Percentiles rank a stretch among this genome's conserved stretches.
Conservation (phyloP, 2,888 invertebrate species). For the Globia sparganii region DNA sequence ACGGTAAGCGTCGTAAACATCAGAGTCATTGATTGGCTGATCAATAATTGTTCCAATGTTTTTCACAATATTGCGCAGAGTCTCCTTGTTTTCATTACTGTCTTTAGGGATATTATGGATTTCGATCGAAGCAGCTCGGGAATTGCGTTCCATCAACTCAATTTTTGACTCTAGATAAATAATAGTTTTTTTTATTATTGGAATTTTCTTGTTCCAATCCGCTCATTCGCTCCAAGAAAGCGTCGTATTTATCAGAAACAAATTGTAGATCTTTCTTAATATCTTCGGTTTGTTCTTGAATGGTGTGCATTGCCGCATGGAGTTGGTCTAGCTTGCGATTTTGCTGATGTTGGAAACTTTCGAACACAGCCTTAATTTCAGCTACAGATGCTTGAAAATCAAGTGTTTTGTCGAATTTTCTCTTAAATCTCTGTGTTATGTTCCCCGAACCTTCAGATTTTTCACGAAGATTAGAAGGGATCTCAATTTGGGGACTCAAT, state of each 20-base stretch:
- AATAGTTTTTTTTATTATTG: too few species aligned
- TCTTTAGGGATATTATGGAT: constrained; percentile 3
- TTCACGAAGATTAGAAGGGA: too few species aligned
- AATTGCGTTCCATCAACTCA: neutral
- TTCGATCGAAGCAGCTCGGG: neutral
- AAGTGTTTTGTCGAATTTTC: too few species aligned
- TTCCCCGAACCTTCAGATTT: too few species aligned
- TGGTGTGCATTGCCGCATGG: neutral
- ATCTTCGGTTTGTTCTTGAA: neutral
- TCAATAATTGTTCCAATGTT: neutral
- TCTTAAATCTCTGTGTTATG: too few species aligned
- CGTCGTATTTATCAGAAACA: too few species aligned
- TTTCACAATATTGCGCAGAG: neutral
- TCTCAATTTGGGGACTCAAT: too few species aligned
- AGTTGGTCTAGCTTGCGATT: neutral
- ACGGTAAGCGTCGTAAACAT: constrained; percentile 1
- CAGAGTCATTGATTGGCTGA: neutral
- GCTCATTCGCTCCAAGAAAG: too few species aligned
- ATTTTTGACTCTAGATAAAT: neutral
- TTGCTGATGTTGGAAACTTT: constrained; percentile 1
- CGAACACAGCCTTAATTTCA: neutral
- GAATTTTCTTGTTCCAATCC: too few species aligned
- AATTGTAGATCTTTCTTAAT: neutral
- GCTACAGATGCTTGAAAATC: too few species aligned
- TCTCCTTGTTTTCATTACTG: neutral